Base-by-base conservation (phyloP, 2,113 vertebrate species). In the Lamprotornis superbus region DNA sequence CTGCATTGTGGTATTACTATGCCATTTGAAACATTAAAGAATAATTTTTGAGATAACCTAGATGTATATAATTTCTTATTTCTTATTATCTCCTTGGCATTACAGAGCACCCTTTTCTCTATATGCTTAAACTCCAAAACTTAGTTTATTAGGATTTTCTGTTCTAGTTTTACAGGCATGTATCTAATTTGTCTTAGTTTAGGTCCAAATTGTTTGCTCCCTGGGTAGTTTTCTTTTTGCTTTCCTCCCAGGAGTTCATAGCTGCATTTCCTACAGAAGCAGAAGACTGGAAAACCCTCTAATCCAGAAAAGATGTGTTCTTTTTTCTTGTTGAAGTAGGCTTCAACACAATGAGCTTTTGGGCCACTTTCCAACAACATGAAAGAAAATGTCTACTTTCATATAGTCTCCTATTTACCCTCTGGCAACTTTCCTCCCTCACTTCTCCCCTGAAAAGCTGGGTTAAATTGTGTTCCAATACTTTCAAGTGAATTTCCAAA, bases 271-370 rank as follows among this genome's bases (percentile, higher is more conserved):
- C 56, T 89, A 37, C 20, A 78, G 65, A 90, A 94, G 46, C 39
- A 63, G 69, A 92, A 84, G 69, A 84, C 44, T 92, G 53, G 73
- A 88, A 96, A 95, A 47, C 50, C 19, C 8, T 92, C 35, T 83
- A 96, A 94, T 92, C 31, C 64, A 94, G 83, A 86, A 94, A 96
- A 96, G 37, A 67, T 88, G 52, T 94, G n/a, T 74, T 91, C 22
- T 93, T 88, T 91, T 87, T 56, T 87, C 28, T 59, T 55, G 24
- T 12, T 70, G 50, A 82, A 84, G 47, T 70, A 77, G 47, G 44
- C 46, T 85, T 85, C 75, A 90, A 49, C 21, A 86, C 71, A 83
- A 77, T 80, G 47, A 94, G 22, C 47, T 93, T 93, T 91, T 88
- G 75, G 82, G 83, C 78, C n/a, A 19, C 59, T 60, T 79, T 88